phyloP scores from a whole-genome alignment of 2,888 invertebrate species.

The Petrolisthes manimaculis region DNA sequence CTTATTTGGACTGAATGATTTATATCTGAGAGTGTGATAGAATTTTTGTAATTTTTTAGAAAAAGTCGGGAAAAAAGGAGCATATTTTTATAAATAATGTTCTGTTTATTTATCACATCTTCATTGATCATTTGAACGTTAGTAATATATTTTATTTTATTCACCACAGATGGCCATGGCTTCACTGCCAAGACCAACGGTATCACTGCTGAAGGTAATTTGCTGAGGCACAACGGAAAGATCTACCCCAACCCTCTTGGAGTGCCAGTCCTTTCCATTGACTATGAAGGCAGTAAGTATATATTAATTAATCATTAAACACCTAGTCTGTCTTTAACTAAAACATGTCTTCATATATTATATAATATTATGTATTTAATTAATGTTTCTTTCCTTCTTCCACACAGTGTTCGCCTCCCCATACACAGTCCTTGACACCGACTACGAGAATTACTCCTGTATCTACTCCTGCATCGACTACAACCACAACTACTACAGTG shows the following conservation, averaged over 20 bases:
- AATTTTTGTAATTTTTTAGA: no score
- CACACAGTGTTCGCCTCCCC: conserved; percentile 28
- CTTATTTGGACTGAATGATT: no score
- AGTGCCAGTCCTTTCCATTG: conserved; percentile 35
- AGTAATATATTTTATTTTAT: not conserved
- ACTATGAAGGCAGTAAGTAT: conserved; percentile 41
- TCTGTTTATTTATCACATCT: no score
- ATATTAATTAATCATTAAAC: no score
- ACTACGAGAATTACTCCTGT: conserved; percentile 39
- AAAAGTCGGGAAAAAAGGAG: no score
- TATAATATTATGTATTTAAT: not conserved
- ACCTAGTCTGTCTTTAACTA: no score
- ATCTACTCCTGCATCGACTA: conserved; percentile 30
- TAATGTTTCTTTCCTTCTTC: not conserved
- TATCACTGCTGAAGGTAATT: conserved; percentile 16
- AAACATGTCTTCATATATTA: no score
- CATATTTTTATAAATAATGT: no score
- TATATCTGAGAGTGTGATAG: no score
- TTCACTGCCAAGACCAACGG: conserved; percentile 13
- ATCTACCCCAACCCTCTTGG: conserved; percentile 33
- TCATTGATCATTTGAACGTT: no score
- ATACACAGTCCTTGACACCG: conserved; percentile 25
- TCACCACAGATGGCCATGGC: not conserved
- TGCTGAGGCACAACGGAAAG: conserved; percentile 24
- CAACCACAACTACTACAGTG: conserved; percentile 29